phyloP scores from a whole-genome alignment of 2,888 invertebrate genomes.

The Meghimatium bilineatum region DNA sequence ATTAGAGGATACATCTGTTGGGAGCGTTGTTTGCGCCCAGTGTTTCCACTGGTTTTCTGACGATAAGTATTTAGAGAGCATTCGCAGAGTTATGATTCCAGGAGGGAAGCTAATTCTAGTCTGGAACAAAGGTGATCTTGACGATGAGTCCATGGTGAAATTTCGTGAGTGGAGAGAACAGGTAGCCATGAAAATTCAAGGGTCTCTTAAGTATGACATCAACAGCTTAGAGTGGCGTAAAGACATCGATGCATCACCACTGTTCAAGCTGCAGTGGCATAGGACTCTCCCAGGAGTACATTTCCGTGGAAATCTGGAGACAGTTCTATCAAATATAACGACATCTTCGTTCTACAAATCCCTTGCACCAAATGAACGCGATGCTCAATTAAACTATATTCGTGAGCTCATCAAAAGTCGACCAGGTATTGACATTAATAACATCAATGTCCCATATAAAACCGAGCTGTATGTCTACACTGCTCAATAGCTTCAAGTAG shows the following conservation, averaged over 20 bases:
- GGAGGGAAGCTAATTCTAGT: slow-evolving; percentile 51
- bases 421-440: slow-evolving; percentile 34
- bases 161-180: slow-evolving; percentile 14
- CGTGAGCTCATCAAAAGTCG: slow-evolving; percentile 2
- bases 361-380: slow-evolving; percentile 19
- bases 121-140: slow-evolving; percentile 28
- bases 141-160: slow-evolving; percentile 17
- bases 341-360: slow-evolving; percentile 32
- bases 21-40: slow-evolving; percentile 62
- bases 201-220: background rate
- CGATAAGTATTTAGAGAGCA: slow-evolving; percentile 55
- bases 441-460: slow-evolving; percentile 32
- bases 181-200: background rate
- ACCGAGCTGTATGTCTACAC: slow-evolving; percentile 30
- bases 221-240: slow-evolving; percentile 34
- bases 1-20: slow-evolving; percentile 54
- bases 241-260: slow-evolving; percentile 1
- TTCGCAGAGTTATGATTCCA: slow-evolving; percentile 59
- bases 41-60: slow-evolving; percentile 67
- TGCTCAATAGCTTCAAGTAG: background rate
- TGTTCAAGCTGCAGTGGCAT: slow-evolving; percentile 14
- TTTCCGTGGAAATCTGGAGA: slow-evolving; percentile 27
- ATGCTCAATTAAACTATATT: slow-evolving; percentile 16
- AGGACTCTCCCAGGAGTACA: slow-evolving; percentile 18
- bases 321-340: slow-evolving; percentile 9